Evolutionary conservation across 2,113 vertebrate genomes (phyloP).

Genomic region (Gymnogyps californianus): DNA sequence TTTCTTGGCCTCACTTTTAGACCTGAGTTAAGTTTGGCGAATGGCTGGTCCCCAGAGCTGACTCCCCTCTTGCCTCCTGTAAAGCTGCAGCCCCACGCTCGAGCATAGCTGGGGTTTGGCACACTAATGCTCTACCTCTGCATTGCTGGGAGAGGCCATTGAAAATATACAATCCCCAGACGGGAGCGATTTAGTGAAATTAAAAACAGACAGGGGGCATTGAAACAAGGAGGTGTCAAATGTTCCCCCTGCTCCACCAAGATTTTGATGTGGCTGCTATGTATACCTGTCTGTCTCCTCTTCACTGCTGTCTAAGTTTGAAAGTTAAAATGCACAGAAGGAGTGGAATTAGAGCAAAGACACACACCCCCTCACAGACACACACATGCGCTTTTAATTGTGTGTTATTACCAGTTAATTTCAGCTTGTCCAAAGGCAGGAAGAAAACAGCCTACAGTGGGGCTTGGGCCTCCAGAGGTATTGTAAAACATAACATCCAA

Average conservation of each 20-base stretch:
- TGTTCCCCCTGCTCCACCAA: conserved; percentile 63
- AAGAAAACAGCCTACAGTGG: conserved; percentile 49
- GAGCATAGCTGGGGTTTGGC: conserved; percentile 61
- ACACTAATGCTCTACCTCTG: conserved; percentile 56
- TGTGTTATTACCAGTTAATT: conserved; percentile 65
- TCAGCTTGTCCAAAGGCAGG: conserved; percentile 55
- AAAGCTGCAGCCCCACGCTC: background rate
- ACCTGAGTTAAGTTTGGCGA: background rate
- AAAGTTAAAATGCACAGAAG: conserved; percentile 60
- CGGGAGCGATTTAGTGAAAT: conserved; percentile 80
- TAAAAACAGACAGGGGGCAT: conserved; percentile 73
- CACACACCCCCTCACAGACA: background rate
- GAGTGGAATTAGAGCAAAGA: conserved; percentile 46
- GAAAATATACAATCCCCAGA: conserved; percentile 83
- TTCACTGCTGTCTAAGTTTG: conserved; percentile 26
- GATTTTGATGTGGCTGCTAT: conserved; percentile 76
- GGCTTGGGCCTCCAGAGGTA: conserved; percentile 51
- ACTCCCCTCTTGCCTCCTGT: background rate
- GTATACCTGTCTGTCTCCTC: conserved; percentile 63
- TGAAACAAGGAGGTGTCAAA: conserved; percentile 76
- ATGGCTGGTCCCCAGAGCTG: background rate
- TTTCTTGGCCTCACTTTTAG: background rate
- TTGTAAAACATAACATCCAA: conserved; percentile 57
- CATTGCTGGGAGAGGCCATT: conserved; percentile 71
- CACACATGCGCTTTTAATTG: conserved; percentile 66